Conservation (phyloP, 2,113 vertebrate species). For the Tylochromis polylepis region DNA sequence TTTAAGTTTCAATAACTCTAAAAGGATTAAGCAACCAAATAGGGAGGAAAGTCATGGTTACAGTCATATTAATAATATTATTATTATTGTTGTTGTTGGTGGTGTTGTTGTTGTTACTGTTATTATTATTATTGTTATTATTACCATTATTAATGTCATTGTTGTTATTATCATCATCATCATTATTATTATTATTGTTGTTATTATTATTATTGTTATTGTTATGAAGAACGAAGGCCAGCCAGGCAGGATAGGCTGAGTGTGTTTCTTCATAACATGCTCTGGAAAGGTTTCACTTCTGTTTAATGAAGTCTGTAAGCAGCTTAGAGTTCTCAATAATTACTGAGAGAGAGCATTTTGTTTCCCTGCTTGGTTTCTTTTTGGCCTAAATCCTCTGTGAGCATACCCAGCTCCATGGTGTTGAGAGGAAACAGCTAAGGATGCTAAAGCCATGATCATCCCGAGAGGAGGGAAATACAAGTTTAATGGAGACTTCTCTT, state of each 20-base stretch:
- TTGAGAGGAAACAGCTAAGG: constrained; percentile 36
- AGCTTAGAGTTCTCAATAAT: constrained; percentile 70
- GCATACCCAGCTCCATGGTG: constrained; percentile 19
- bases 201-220: neutral
- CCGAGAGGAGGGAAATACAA: constrained; percentile 50
- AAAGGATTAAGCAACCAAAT: constrained; percentile 23
- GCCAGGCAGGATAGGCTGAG: constrained; percentile 30
- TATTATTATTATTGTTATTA: neutral
- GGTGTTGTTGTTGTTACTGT: no score
- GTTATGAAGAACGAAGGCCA: constrained; percentile 11
- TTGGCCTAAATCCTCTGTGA: constrained; percentile 45
- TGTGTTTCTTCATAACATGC: constrained; percentile 57
- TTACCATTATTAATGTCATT: no score
- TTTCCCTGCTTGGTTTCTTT: constrained; percentile 46
- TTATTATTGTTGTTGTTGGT: neutral
- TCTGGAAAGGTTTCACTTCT: constrained; percentile 67
- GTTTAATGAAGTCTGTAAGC: constrained; percentile 72
- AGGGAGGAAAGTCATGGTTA: neutral
- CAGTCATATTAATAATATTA: neutral
- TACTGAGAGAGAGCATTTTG: constrained; percentile 59
- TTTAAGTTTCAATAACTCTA: constrained; percentile 37
- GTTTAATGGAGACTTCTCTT: constrained; percentile 62
- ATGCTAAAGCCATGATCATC: constrained; percentile 19
- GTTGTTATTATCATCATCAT: rapidly evolving
- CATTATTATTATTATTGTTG: rapidly evolving